These are phyloP conservation scores for Eristalinus aeneus DNA, from an alignment of 2,888 invertebrate genomes.

Conservation along the genomic window DNA sequence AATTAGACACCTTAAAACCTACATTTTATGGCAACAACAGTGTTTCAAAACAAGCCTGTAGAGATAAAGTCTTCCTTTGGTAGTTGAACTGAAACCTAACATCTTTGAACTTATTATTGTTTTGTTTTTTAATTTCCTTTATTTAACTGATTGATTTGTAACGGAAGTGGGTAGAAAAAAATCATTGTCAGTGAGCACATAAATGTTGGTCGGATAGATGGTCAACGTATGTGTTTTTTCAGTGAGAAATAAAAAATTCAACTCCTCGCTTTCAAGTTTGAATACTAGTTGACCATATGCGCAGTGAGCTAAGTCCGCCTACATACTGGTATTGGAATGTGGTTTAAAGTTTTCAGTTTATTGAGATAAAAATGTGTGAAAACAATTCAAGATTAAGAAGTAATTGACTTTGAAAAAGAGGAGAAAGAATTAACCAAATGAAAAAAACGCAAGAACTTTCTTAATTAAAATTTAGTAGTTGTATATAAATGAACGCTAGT, in stretches of 20 bases:
- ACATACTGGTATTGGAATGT: conserved; percentile 33
- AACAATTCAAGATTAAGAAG: neutral
- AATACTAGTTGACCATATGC: conserved; percentile 47
- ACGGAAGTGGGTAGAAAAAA: conserved; percentile 42
- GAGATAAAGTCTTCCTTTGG: neutral
- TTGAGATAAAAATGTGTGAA: neutral
- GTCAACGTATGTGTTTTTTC: neutral
- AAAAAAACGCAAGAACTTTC: no score
- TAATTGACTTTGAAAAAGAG: neutral
- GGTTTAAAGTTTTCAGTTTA: conserved; percentile 2
- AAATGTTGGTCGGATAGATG: conserved; percentile 11
- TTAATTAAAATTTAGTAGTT: no score
- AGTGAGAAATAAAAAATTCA: neutral
- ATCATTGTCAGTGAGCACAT: conserved; percentile 9
- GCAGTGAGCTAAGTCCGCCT: conserved; percentile 27
- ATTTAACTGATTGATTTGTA: conserved; percentile 44
- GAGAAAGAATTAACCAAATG: no score
- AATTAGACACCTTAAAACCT: neutral
- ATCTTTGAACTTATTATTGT: conserved; percentile 10
- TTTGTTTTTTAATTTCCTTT: conserved; percentile 3
- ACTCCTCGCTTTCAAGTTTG: conserved; percentile 10
- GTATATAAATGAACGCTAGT: no score
- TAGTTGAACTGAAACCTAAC: neutral
- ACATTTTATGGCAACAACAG: neutral
- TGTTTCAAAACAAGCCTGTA: neutral